Conservation (phyloP, 2,888 invertebrate genomes). For the Axea sp. region DNA sequence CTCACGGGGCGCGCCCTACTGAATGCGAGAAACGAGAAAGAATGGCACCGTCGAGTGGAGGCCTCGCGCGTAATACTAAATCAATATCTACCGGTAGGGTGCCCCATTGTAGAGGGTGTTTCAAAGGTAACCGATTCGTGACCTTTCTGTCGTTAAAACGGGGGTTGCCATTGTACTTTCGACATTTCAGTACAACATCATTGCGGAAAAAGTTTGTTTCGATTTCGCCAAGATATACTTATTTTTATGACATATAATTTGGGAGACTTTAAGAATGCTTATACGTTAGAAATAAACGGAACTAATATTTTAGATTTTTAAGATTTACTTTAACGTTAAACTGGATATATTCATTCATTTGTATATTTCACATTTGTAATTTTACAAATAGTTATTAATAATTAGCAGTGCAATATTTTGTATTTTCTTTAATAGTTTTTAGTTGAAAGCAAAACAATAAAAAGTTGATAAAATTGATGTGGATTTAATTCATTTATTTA, state of each 20-base stretch:
- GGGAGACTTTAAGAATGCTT: too few species aligned
- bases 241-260: conserved; percentile 37
- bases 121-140: conserved; percentile 67
- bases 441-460: too few species aligned
- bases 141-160: conserved; percentile 49
- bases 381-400: too few species aligned
- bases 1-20: conserved; percentile 64
- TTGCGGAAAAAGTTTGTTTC: conserved; percentile 9
- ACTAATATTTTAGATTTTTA: too few species aligned
- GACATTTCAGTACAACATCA: conserved; percentile 42
- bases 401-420: too few species aligned
- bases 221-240: conserved; percentile 25
- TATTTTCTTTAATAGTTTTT: too few species aligned
- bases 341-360: too few species aligned
- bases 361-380: too few species aligned
- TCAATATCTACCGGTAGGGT: conserved; percentile 75
- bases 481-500: too few species aligned
- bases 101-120: conserved; percentile 69
- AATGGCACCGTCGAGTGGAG: conserved; percentile 65
- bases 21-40: conserved; percentile 67
- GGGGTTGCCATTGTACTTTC: conserved; percentile 48
- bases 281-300: too few species aligned
- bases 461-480: too few species aligned
- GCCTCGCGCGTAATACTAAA: conserved; percentile 75
- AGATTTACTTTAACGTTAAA: too few species aligned